Percentiles rank a stretch among this genome's conserved stretches.
Evolutionary conservation across 1,140 invertebrate species (phyloP).

Genomic region (Lepidurus apus): DNA sequence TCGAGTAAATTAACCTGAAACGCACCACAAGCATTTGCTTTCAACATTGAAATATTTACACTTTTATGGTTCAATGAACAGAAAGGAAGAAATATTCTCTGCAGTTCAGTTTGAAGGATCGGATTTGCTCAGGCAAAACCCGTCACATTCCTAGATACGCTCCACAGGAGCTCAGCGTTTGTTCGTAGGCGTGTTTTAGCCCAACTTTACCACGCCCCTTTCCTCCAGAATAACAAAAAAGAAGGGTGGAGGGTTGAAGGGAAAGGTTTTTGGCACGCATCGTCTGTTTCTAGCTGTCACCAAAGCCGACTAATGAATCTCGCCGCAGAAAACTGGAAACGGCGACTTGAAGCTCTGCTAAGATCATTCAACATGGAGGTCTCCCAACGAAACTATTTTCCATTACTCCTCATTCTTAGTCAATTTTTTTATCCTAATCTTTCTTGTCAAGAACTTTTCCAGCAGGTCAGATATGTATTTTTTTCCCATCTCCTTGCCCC

Average conservation of each 20-base stretch:
- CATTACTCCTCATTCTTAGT: neutral
- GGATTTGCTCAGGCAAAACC: neutral
- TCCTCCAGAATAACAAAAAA: neutral
- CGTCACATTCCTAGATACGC: neutral
- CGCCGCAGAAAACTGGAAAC: neutral
- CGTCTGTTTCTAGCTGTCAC: slow-evolving; percentile 11
- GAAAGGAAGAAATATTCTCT: neutral
- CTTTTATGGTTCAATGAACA: neutral
- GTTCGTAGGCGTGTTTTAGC: neutral
- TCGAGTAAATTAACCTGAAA: neutral
- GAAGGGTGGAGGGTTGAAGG: neutral
- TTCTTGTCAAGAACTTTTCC: neutral
- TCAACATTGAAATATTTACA: neutral
- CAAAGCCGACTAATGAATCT: slow-evolving; percentile 19
- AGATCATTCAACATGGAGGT: neutral
- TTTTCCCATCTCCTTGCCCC: neutral
- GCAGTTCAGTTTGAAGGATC: neutral
- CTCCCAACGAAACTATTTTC: neutral
- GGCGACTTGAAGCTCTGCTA: neutral
- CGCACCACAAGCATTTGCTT: neutral
- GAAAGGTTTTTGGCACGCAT: neutral
- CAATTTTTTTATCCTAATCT: neutral
- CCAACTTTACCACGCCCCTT: neutral
- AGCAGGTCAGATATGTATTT: neutral
- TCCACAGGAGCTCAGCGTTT: neutral